Conservation (phyloP, 1,140 invertebrate genomes). For the Steinernema feltiae region DNA sequence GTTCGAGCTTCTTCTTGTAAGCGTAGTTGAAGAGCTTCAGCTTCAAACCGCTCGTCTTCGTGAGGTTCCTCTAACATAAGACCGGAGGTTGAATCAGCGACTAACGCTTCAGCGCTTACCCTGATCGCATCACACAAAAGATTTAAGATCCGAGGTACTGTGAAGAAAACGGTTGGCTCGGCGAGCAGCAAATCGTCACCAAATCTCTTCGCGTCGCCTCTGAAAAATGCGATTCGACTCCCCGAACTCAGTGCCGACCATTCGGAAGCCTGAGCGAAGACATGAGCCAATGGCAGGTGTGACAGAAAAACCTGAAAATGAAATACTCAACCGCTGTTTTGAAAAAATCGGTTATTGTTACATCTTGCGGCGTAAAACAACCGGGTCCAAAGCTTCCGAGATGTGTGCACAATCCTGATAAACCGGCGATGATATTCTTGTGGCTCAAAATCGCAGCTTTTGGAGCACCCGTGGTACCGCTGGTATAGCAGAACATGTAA, state of each 20-base stretch:
- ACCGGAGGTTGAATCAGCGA: too few relatives aligned
- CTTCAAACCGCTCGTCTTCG: constrained; percentile 15
- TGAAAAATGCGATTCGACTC: constrained; percentile 81
- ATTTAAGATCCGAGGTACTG: constrained; percentile 83
- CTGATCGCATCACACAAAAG: constrained; percentile 75
- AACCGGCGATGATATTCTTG: constrained; percentile 67
- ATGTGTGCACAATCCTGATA: constrained; percentile 68
- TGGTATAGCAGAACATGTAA: constrained; percentile 56
- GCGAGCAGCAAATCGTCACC: constrained; percentile 82
- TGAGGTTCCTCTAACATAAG: constrained; percentile 17
- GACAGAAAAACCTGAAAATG: constrained; percentile 63
- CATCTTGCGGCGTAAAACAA: neutral
- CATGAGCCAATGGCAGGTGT: constrained; percentile 87
- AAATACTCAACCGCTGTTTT: neutral
- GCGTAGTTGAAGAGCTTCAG: constrained; percentile 18
- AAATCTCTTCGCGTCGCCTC: constrained; percentile 78
- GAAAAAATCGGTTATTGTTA: neutral
- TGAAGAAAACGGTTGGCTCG: constrained; percentile 84
- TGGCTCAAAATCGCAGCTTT: constrained; percentile 62
- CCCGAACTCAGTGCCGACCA: constrained; percentile 82
- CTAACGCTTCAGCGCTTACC: too few relatives aligned
- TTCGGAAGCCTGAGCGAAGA: constrained; percentile 64
- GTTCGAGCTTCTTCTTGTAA: neutral
- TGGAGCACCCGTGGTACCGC: constrained; percentile 61
- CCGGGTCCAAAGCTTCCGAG: neutral